Evolutionary conservation across 2,888 invertebrate species (phyloP).

Genomic region (Agrotis exclamationis): DNA sequence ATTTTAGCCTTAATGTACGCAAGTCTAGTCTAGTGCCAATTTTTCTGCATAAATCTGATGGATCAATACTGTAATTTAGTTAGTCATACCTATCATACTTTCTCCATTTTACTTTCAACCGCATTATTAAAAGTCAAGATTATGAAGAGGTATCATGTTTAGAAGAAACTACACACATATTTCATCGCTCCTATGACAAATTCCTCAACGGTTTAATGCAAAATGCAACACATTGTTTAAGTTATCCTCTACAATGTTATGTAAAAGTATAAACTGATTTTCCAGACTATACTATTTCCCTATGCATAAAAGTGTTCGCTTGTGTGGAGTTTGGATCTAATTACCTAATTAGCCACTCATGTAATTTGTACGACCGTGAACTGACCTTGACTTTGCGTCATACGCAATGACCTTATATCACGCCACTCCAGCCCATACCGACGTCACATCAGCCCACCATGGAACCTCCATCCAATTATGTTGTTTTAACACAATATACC

Average conservation of each 20-base stretch:
- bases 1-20: not conserved
- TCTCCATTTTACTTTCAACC: constrained; percentile 2
- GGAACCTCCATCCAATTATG: constrained; percentile 38
- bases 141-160: not conserved
- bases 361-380: constrained; percentile 61
- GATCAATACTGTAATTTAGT: constrained; percentile 9
- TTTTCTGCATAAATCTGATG: constrained; percentile 1
- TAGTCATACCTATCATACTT: constrained; percentile 15
- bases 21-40: constrained; percentile 13
- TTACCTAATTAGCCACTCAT: constrained; percentile 38
- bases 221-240: not conserved
- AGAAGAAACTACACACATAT: constrained; percentile 1
- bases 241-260: constrained; percentile 17
- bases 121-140: not conserved
- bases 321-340: constrained; percentile 31
- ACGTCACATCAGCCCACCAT: constrained; percentile 53
- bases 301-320: constrained; percentile 6
- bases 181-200: not conserved
- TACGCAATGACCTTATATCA: constrained; percentile 44
- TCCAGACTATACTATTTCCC: constrained; percentile 28
- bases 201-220: not conserved
- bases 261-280: constrained; percentile 2
- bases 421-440: constrained; percentile 43
- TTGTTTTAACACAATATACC: constrained; percentile 22
- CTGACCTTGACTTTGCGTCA: constrained; percentile 61